Evolutionary conservation across 1,140 invertebrate genomes (phyloP).

Genomic region (Papilio polytes): DNA sequence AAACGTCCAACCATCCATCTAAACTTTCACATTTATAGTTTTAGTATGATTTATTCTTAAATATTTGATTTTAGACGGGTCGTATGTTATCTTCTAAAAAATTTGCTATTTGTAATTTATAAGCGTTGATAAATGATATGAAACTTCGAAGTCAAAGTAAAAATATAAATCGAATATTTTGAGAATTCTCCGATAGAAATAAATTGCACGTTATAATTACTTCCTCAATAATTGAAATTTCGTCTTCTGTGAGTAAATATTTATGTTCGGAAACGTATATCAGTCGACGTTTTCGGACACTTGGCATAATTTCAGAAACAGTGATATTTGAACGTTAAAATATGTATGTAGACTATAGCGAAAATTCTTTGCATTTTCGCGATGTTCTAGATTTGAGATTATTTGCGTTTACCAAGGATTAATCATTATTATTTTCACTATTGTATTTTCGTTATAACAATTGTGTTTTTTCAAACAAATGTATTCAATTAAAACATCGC

Average conservation of each 20-base stretch:
- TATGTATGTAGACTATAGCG: neutral
- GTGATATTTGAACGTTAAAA: constrained; percentile 17
- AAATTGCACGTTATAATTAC: neutral
- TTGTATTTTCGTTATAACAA: neutral
- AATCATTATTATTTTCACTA: neutral
- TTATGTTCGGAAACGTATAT: constrained; percentile 6
- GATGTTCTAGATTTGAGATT: constrained; percentile 1
- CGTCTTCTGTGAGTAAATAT: neutral
- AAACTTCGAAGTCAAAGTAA: neutral
- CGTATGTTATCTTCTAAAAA: neutral
- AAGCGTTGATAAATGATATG: neutral
- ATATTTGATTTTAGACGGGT: neutral
- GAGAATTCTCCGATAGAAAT: neutral
- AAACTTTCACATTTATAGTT: too few species aligned
- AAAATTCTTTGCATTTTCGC: constrained; percentile 3
- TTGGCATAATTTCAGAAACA: constrained; percentile 15
- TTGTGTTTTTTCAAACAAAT: neutral
- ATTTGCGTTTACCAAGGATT: neutral
- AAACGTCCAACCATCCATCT: too few species aligned
- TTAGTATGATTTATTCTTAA: neutral
- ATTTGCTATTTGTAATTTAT: neutral
- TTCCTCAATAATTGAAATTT: neutral
- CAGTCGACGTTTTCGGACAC: neutral
- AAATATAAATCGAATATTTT: neutral
- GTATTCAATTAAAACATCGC: neutral